Base-by-base conservation (phyloP, 2,888 invertebrate species). In the Orchestes rusci region DNA sequence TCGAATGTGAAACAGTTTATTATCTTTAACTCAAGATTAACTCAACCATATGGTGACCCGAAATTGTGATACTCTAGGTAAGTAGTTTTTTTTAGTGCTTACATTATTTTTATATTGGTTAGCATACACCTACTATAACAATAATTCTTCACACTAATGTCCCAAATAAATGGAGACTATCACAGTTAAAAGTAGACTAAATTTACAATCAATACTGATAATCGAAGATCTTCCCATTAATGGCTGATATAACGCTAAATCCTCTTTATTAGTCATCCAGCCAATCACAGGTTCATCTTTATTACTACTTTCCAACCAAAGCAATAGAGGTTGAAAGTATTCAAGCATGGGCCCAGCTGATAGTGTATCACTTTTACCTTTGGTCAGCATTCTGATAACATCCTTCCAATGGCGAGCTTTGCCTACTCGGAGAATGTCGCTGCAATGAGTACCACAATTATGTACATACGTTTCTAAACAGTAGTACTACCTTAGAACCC, bases 251-350 rank as follows among this genome's bases (percentile, higher is more conserved):
- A 77, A 62, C 31, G 79, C 77, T 29, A 79, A 74, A 58, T 85
- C 84, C 44, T 81, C 75, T 50, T 74, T 73, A 60, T 72, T 79
- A 0, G 79, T 76, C 50, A 73, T 80, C 89, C 89, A 90, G 1
- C 87, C 87, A 12, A 84, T 77, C 0, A 83, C 70, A 2, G 74
- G 73, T 56, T 83, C 83, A 52, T 80, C 77, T 20, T 80, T 71
- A 58, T 88, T 87, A 60, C 85, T 81, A 2, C 81, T 76, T 40
- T 80, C 75, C 1, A 93, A 72, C 87, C 88, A 93, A 0, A 80
- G 70, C 48, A 77, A 73, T 12, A 93, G 67, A 0, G 91, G 92
- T 50, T 82, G 73, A 67, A 91, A 93, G 63, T 90, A 93, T 64
- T 82, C 80, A 20, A 88, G 69, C 55, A 93, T 72, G 0, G 91